Conservation (phyloP, 2,797 vertebrate species). For the Betta splendens region DNA sequence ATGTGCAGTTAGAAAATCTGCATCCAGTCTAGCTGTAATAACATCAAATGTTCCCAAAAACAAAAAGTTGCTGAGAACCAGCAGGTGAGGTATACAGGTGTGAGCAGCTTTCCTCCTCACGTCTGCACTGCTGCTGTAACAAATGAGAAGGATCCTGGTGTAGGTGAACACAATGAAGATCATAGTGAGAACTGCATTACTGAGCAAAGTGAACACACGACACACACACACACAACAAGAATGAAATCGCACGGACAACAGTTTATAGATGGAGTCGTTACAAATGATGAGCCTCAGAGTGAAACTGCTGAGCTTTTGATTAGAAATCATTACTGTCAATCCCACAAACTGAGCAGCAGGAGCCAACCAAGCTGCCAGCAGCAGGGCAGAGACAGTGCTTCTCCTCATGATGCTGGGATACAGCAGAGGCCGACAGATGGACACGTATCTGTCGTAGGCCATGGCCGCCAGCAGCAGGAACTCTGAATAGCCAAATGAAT, state of each 20-base stretch:
- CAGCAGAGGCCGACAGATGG: background rate
- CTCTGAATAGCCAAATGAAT: slow-evolving; percentile 9
- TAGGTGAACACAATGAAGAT: slow-evolving; percentile 50
- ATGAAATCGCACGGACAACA: background rate
- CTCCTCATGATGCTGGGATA: background rate
- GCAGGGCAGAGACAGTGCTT: background rate
- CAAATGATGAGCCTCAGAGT: slow-evolving; percentile 3
- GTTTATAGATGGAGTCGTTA: background rate
- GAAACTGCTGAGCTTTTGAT: slow-evolving; percentile 13
- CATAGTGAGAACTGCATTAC: background rate
- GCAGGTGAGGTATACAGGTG: no score
- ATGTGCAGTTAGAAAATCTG: no score
- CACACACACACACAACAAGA: no score
- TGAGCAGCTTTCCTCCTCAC: no score
- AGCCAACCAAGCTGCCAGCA: slow-evolving; percentile 38
- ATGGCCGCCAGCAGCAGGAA: slow-evolving; percentile 49
- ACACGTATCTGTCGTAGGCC: slow-evolving; percentile 54
- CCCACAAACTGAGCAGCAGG: slow-evolving; percentile 12
- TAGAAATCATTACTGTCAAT: background rate
- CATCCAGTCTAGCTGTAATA: no score
- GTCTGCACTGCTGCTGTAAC: slow-evolving; percentile 3
- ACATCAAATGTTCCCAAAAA: no score
- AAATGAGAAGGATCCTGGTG: slow-evolving; percentile 27
- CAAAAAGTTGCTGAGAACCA: no score
- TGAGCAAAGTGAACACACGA: no score